phyloP scores from a whole-genome alignment of 2,113 vertebrate genomes.

The Microtus montanus region DNA sequence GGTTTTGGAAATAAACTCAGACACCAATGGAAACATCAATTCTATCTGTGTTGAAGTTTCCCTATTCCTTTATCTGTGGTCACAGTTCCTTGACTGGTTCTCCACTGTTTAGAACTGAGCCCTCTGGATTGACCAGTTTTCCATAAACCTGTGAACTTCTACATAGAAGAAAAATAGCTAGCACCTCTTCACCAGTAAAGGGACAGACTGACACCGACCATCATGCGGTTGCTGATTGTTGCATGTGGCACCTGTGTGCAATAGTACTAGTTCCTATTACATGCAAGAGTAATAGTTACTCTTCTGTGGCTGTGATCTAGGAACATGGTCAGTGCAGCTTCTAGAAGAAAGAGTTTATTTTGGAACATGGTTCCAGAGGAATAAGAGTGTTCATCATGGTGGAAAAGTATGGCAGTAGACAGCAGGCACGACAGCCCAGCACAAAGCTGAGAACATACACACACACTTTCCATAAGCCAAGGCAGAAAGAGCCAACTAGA shows the following conservation, averaged over 20 bases:
- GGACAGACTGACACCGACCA: background rate
- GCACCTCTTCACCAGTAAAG: background rate
- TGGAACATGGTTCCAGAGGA: background rate
- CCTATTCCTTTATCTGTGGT: background rate
- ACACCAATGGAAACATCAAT: background rate
- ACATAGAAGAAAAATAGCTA: background rate
- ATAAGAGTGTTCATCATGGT: background rate
- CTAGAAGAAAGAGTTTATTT: background rate
- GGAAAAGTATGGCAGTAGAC: too few species aligned
- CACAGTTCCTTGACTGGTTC: background rate
- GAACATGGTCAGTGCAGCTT: background rate
- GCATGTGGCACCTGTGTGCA: too few species aligned
- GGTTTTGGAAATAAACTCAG: background rate
- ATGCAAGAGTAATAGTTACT: background rate
- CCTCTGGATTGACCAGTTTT: background rate
- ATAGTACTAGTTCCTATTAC: too few species aligned
- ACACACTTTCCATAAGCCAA: background rate
- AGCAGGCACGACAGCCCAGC: background rate
- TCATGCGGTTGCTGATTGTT: background rate
- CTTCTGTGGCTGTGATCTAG: too few species aligned
- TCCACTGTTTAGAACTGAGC: slow-evolving; percentile 1
- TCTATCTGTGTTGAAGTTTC: background rate
- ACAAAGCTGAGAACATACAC: background rate
- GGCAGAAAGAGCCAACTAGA: background rate
- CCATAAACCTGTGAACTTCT: background rate